Evolutionary conservation across 2,113 vertebrate genomes (phyloP).

Genomic region (Charina bottae): DNA sequence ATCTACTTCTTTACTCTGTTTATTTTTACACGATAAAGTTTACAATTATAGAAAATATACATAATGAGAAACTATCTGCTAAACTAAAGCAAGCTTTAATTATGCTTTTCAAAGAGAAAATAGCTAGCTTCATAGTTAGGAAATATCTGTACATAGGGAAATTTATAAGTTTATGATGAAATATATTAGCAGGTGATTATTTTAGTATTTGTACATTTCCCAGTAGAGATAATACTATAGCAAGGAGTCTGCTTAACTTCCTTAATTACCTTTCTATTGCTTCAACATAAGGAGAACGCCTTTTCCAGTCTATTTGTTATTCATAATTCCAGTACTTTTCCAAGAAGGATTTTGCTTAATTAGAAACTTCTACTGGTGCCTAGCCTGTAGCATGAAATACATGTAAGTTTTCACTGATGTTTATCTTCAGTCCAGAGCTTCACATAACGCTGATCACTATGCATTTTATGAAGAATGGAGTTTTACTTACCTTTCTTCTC

Average conservation of each 20-base stretch:
- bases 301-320: constrained; percentile 18
- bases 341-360: constrained; percentile 6
- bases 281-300: not conserved
- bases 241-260: not conserved
- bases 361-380: not conserved
- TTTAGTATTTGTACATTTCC: not conserved
- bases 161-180: not conserved
- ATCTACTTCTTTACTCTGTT: not conserved
- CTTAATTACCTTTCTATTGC: not conserved
- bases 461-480: not conserved
- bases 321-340: not conserved
- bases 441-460: not conserved
- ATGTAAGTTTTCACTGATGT: not conserved
- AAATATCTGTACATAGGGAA: not conserved
- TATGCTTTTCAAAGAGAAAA: not conserved
- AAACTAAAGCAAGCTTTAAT: not conserved
- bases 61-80: not conserved
- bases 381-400: not conserved
- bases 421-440: not conserved
- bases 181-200: not conserved
- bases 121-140: not conserved
- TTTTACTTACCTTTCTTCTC: constrained; percentile 86
- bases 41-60: not conserved
- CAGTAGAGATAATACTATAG: not conserved
- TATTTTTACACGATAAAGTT: not conserved